These are phyloP conservation scores for Eleutherodactylus coqui DNA, from an alignment of 2,797 vertebrate genomes.

Conservation along the genomic window DNA sequence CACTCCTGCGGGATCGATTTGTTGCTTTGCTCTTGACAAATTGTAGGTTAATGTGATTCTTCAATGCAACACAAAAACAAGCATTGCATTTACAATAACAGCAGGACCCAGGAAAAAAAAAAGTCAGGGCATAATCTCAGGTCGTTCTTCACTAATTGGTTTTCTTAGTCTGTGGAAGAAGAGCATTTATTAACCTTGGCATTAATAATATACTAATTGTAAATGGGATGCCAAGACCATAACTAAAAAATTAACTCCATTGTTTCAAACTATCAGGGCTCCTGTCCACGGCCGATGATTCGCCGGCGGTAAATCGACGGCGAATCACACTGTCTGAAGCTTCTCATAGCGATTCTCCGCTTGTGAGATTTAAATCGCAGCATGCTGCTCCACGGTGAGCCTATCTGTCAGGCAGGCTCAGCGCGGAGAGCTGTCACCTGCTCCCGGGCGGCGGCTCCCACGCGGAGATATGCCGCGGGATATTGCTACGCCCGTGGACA, in stretches of 20 bases:
- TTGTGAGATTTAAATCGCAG: no score
- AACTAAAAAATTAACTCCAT: neutral
- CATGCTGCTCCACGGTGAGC: no score
- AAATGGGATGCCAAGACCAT: neutral
- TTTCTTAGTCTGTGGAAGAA: neutral
- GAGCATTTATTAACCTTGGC: neutral
- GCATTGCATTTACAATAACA: neutral
- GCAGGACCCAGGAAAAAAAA: neutral
- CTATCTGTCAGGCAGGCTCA: no score
- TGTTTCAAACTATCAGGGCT: constrained; percentile 19
- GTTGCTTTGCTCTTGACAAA: constrained; percentile 33
- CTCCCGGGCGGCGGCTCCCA: no score
- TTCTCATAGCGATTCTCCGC: no score
- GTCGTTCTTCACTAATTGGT: neutral
- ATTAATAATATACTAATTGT: neutral
- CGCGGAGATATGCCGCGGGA: no score
- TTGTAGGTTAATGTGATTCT: constrained; percentile 42
- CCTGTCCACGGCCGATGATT: no score
- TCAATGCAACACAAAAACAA: neutral
- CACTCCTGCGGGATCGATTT: constrained; percentile 19
- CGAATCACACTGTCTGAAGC: no score
- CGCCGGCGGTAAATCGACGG: no score
- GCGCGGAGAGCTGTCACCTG: no score
- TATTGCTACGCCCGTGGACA: no score
- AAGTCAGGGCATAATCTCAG: neutral